Conservation (phyloP, 2,113 vertebrate genomes). For the Corvus cornix region DNA sequence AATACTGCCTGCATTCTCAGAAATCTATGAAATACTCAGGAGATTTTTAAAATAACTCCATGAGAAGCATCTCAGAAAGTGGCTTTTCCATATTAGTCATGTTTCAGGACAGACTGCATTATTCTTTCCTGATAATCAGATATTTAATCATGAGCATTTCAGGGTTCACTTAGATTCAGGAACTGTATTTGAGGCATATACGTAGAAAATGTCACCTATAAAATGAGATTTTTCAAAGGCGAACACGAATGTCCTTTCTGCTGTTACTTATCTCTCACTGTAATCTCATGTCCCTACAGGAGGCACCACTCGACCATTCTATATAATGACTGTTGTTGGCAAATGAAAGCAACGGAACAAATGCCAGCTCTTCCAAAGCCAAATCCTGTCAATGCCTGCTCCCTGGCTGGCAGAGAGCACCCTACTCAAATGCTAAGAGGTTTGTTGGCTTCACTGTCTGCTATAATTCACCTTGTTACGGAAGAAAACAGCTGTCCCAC, state of each 20-base stretch:
- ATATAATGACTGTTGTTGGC: conserved; percentile 16
- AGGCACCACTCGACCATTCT: conserved; percentile 36
- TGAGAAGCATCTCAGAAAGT: background rate
- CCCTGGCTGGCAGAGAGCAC: conserved; percentile 70
- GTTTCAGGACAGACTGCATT: background rate
- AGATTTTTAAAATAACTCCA: background rate
- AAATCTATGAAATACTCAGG: background rate
- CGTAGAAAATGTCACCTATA: background rate
- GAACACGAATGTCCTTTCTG: background rate
- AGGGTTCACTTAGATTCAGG: background rate
- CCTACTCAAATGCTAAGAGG: conserved; percentile 76
- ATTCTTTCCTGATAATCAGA: background rate
- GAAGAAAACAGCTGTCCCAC: conserved; percentile 77
- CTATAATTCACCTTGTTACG: conserved; percentile 76
- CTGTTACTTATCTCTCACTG: background rate
- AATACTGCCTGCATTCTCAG: background rate
- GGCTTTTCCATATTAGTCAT: background rate
- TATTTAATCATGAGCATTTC: background rate
- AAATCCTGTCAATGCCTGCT: conserved; percentile 63
- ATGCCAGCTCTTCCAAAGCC: conserved; percentile 62
- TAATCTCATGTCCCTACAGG: conserved; percentile 22
- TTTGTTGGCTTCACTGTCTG: conserved; percentile 73
- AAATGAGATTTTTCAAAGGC: background rate
- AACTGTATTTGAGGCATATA: background rate
- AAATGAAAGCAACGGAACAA: conserved; percentile 31